Evolutionary conservation across 2,113 vertebrate species (phyloP).

Genomic region (Vireo altiloquus): DNA sequence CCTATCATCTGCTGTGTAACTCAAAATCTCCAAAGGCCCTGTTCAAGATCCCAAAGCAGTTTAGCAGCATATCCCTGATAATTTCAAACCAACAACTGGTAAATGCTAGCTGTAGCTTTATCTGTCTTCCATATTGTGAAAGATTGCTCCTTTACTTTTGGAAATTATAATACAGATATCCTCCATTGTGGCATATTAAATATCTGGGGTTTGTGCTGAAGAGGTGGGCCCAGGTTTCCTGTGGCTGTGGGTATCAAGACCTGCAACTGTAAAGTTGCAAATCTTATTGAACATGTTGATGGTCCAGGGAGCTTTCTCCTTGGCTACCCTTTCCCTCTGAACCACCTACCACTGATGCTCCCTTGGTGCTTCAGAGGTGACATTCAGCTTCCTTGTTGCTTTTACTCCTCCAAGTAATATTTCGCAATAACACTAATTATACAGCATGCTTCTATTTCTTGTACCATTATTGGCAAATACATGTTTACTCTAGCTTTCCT

Average conservation of each 20-base stretch:
- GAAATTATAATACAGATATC: neutral
- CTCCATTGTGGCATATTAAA: neutral
- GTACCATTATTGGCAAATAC: neutral
- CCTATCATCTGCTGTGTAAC: neutral
- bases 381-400: neutral
- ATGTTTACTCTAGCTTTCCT: neutral
- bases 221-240: neutral
- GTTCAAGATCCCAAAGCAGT: neutral
- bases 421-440: neutral
- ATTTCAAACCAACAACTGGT: neutral
- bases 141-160: neutral
- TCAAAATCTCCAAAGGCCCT: neutral
- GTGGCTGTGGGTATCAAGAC: neutral
- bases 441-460: neutral
- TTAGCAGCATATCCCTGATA: neutral
- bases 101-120: neutral
- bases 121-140: neutral
- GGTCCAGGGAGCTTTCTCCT: neutral
- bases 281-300: neutral
- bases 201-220: neutral
- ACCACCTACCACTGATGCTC: neutral
- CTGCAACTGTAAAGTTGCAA: neutral
- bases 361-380: neutral
- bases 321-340: neutral
- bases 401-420: neutral